phyloP scores from a whole-genome alignment of 2,113 vertebrate genomes.

The Nannospalax galili region DNA sequence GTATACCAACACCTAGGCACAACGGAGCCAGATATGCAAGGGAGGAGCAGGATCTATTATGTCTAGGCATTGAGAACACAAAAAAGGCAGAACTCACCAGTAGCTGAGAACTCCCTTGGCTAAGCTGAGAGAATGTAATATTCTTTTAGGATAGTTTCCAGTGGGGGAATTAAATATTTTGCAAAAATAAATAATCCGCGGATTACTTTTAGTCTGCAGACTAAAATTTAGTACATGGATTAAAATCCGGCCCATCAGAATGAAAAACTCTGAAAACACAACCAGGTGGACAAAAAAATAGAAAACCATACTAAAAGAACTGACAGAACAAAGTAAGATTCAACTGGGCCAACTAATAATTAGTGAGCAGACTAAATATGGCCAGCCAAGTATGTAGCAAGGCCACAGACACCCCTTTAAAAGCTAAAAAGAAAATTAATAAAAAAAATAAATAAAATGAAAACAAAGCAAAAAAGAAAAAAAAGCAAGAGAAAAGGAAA shows the following conservation, averaged over 20 bases:
- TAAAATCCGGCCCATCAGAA: slow-evolving; percentile 86
- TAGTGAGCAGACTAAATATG: slow-evolving; percentile 89
- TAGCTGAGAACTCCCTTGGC: slow-evolving; percentile 80
- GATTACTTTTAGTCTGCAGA: slow-evolving; percentile 91
- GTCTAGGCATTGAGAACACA: slow-evolving; percentile 79
- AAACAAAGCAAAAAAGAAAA: slow-evolving; percentile 76
- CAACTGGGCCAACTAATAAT: slow-evolving; percentile 87
- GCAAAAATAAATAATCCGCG: slow-evolving; percentile 90
- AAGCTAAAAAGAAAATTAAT: slow-evolving; percentile 79
- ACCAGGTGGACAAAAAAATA: slow-evolving; percentile 79
- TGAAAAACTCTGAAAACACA: slow-evolving; percentile 84
- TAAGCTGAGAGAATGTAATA: slow-evolving; percentile 62
- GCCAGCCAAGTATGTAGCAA: slow-evolving; percentile 87
- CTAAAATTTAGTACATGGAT: slow-evolving; percentile 90
- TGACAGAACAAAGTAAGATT: slow-evolving; percentile 84
- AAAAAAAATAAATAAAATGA: slow-evolving; percentile 78
- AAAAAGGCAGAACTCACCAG: slow-evolving; percentile 56
- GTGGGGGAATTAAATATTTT: slow-evolving; percentile 87
- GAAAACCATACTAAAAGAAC: slow-evolving; percentile 79
- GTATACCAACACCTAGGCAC: slow-evolving; percentile 82
- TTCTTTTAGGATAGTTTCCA: slow-evolving; percentile 87
- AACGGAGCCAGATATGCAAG: slow-evolving; percentile 75
- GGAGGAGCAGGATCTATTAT: slow-evolving; percentile 74
- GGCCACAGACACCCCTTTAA: slow-evolving; percentile 82
- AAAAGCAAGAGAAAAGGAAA: slow-evolving; percentile 67